phyloP scores from a whole-genome alignment of 1,140 invertebrate species.

The Calosoma granatense region DNA sequence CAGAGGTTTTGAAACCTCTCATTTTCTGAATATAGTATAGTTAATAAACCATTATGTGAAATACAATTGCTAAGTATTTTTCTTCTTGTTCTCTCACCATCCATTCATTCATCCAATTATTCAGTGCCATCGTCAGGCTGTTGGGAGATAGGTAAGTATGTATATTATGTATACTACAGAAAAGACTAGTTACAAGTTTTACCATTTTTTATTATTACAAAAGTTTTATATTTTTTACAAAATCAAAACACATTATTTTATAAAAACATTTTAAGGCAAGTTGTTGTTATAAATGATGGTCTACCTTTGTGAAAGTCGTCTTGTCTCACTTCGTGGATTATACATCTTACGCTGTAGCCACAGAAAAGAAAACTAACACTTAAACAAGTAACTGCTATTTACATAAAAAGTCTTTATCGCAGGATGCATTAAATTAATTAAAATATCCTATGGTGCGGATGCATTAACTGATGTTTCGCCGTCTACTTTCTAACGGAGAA shows the following conservation, averaged over 20 bases:
- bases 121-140: too few species aligned
- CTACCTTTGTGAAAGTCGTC: neutral
- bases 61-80: too few species aligned
- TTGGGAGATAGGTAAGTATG: too few species aligned
- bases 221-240: conserved; percentile 2
- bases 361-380: conserved; percentile 2
- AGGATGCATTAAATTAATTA: conserved; percentile 4
- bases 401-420: conserved; percentile 8
- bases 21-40: conserved; percentile 38
- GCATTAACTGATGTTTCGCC: neutral
- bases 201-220: too few species aligned
- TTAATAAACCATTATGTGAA: conserved; percentile 38
- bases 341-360: neutral
- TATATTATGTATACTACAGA: too few species aligned
- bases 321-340: neutral
- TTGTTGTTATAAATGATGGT: neutral
- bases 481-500: conserved; percentile 65
- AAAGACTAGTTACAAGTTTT: too few species aligned
- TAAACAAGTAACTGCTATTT: neutral
- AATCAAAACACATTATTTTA: neutral
- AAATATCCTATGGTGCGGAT: neutral
- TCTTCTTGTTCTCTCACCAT: too few species aligned
- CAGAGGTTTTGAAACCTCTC: conserved; percentile 29
- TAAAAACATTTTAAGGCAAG: conserved; percentile 1
- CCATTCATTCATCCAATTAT: too few species aligned